Evolutionary conservation across 2,797 vertebrate species (phyloP).

Genomic region (Synaphobranchus kaupii): DNA sequence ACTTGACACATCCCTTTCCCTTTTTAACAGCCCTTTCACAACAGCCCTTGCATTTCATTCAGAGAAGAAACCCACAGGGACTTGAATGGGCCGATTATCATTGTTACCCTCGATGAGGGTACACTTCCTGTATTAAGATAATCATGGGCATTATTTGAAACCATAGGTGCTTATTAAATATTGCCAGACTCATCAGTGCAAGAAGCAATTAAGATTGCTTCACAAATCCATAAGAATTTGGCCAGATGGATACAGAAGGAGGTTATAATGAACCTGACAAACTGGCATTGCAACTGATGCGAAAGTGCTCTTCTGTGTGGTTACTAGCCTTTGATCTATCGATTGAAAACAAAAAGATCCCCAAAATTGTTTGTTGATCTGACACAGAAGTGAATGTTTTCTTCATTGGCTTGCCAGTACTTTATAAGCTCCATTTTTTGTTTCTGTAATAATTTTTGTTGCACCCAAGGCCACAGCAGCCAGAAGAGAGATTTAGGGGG

Average conservation of each 20-base stretch:
- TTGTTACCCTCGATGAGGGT: background rate
- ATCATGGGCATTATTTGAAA: background rate
- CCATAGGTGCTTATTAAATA: background rate
- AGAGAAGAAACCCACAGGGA: no score
- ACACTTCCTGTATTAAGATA: background rate
- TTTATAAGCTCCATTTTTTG: conserved; percentile 4
- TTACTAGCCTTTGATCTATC: background rate
- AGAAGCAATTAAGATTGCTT: background rate
- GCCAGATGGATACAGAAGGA: background rate
- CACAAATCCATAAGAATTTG: background rate
- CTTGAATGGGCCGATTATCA: background rate
- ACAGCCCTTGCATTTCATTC: background rate
- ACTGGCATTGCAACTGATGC: background rate
- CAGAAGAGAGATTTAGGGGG: conserved; percentile 64
- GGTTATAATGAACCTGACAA: background rate
- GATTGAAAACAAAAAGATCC: background rate
- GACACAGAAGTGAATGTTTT: background rate
- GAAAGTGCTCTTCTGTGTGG: background rate
- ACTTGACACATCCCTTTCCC: no score
- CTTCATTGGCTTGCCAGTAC: conserved; percentile 16
- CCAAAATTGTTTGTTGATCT: conserved; percentile 16
- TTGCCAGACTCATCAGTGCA: background rate
- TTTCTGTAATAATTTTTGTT: conserved; percentile 47
- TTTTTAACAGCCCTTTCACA: no score
- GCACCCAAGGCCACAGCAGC: conserved; percentile 56